Percentiles rank a stretch among this genome's conserved stretches.
phyloP scores from a whole-genome alignment of 64 coral and sea anemone genomes.

The Montipora capricornis region DNA sequence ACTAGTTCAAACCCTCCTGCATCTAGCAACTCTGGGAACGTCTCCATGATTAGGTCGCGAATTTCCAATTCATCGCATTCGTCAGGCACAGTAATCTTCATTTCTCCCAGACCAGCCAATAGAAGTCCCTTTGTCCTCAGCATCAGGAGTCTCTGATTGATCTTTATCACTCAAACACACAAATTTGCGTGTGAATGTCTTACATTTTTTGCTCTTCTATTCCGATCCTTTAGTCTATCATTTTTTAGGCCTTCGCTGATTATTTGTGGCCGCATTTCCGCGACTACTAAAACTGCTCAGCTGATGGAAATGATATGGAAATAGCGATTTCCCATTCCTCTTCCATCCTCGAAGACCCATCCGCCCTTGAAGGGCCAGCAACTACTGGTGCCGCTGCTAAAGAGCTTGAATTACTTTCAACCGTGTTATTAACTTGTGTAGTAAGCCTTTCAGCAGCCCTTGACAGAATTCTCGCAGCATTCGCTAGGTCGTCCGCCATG shows the following conservation, averaged over 20 bases:
- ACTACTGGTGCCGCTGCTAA: background rate
- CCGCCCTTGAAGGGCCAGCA: background rate
- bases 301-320: conserved; percentile 43
- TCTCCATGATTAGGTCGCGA: too few species aligned
- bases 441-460: conserved; percentile 10
- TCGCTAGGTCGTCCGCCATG: conserved; percentile 2
- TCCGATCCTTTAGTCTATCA: background rate
- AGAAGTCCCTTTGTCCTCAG: conserved; percentile 52
- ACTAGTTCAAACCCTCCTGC: too few species aligned
- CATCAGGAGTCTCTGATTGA: conserved; percentile 31
- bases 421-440: background rate
- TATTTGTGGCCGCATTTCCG: background rate
- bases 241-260: background rate
- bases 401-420: background rate
- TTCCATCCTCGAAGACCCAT: background rate
- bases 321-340: conserved; percentile 26
- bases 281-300: background rate
- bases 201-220: background rate
- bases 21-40: too few species aligned
- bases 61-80: too few species aligned
- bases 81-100: conserved; percentile 1
- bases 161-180: conserved; percentile 61
- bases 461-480: conserved; percentile 37
- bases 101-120: conserved; percentile 45
- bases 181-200: conserved; percentile 38